Conservation (phyloP, 2,888 invertebrate genomes). For the Ariolimax columbianus region DNA sequence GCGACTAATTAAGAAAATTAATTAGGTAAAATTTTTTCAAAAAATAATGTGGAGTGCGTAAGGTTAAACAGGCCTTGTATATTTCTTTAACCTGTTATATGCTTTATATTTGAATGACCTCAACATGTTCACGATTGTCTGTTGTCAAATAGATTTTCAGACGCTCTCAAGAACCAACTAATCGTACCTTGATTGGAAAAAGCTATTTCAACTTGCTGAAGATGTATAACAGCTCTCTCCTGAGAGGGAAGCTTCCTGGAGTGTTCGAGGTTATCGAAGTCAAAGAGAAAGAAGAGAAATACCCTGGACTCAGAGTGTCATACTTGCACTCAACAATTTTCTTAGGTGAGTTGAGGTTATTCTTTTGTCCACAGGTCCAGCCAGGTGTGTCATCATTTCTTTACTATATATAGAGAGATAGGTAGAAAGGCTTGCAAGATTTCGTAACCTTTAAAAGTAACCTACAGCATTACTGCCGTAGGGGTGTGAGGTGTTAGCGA, state of each 20-base stretch:
- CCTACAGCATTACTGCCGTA: no score
- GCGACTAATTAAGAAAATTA: no score
- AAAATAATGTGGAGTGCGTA: no score
- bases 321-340: constrained; percentile 79
- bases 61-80: no score
- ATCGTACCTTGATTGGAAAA: constrained; percentile 67
- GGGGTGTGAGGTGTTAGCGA: no score
- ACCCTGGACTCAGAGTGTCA: constrained; percentile 77
- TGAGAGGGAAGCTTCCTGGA: constrained; percentile 65
- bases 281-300: constrained; percentile 67
- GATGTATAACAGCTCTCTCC: constrained; percentile 76
- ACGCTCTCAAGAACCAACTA: constrained; percentile 75
- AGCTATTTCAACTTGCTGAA: constrained; percentile 79
- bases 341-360: constrained; percentile 37
- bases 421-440: neutral
- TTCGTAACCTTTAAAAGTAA: no score
- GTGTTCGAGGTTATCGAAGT: constrained; percentile 75
- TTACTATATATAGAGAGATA: neutral
- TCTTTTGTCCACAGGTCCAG: neutral
- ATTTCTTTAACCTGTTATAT: no score
- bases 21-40: no score
- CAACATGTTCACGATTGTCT: no score
- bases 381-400: neutral
- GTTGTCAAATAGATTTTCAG: constrained; percentile 79
- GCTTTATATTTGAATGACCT: no score